Percentiles rank a stretch among this genome's conserved stretches.
phyloP scores from a whole-genome alignment of 1,140 invertebrate genomes.

The Batillaria attramentaria region DNA sequence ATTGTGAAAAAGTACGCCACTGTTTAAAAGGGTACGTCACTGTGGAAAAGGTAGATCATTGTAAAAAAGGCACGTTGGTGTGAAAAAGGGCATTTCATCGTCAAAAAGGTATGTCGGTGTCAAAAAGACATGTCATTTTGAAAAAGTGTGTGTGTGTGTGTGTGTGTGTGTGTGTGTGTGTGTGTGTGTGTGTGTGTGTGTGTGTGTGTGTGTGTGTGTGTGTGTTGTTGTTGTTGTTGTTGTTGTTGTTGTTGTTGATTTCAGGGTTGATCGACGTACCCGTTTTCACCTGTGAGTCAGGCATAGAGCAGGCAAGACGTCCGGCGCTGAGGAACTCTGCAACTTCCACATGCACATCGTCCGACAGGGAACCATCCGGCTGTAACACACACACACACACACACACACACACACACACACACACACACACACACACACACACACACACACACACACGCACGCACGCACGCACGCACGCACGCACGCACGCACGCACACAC shows the following conservation, averaged over 20 bases:
- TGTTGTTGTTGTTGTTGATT: not conserved
- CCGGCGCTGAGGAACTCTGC: not conserved
- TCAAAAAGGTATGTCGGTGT: too few species aligned
- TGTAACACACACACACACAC: slow-evolving; percentile 20
- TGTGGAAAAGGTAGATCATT: too few species aligned
- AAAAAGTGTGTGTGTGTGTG: slow-evolving; percentile 18
- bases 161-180: slow-evolving; percentile 23
- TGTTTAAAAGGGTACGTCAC: too few species aligned
- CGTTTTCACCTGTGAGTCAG: not conserved
- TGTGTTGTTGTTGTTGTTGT: not conserved
- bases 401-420: slow-evolving; percentile 5
- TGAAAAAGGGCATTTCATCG: too few species aligned
- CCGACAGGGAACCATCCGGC: not conserved
- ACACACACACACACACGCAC: slow-evolving; percentile 8
- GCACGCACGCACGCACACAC: not conserved
- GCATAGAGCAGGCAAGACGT: not conserved
- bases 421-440: slow-evolving; percentile 29
- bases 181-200: slow-evolving; percentile 20
- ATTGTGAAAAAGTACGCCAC: too few species aligned
- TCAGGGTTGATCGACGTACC: not conserved
- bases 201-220: not conserved
- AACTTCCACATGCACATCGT: not conserved
- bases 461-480: not conserved
- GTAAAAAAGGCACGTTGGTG: too few species aligned
- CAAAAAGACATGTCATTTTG: too few species aligned